These are phyloP conservation scores for Melanchra persicariae DNA, from an alignment of 2,888 invertebrate genomes.

Conservation along the genomic window DNA sequence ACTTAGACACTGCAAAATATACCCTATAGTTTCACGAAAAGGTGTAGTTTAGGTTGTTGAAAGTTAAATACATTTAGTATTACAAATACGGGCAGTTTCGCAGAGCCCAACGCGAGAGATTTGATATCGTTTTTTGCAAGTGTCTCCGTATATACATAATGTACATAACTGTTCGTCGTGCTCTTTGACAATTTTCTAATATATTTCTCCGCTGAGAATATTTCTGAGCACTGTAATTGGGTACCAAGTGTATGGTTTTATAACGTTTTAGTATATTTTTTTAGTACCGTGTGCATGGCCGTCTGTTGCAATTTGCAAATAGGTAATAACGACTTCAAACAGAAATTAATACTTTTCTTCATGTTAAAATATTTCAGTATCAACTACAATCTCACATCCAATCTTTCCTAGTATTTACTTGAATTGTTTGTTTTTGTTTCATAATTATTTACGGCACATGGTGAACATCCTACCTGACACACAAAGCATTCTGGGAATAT, in stretches of 20 bases:
- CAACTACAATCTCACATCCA: too few relatives aligned
- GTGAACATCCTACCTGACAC: too few relatives aligned
- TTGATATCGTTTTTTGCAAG: conserved; percentile 62
- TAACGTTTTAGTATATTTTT: not conserved
- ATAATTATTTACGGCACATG: too few relatives aligned
- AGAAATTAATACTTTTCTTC: too few relatives aligned
- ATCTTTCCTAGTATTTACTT: too few relatives aligned
- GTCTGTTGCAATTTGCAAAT: not conserved
- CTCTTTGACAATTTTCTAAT: conserved; percentile 52
- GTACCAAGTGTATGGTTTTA: conserved; percentile 1
- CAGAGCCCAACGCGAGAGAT: conserved; percentile 56
- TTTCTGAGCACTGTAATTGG: conserved; percentile 31
- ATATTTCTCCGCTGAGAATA: conserved; percentile 42
- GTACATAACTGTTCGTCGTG: conserved; percentile 32
- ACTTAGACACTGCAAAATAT: conserved; percentile 7
- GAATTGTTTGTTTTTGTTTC: too few relatives aligned
- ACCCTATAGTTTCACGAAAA: not conserved
- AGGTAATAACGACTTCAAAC: not conserved
- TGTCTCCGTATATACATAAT: conserved; percentile 30
- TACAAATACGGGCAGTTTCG: conserved; percentile 46
- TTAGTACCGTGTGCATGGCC: too few relatives aligned
- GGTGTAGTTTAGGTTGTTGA: conserved; percentile 18
- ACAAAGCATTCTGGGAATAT: too few relatives aligned
- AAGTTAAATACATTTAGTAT: conserved; percentile 56
- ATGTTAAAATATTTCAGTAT: too few relatives aligned